Percentiles rank a stretch among this genome's conserved stretches.
These are phyloP conservation scores for Carettochelys insculpta DNA, from an alignment of 2,113 vertebrate genomes.

Conservation along the genomic window DNA sequence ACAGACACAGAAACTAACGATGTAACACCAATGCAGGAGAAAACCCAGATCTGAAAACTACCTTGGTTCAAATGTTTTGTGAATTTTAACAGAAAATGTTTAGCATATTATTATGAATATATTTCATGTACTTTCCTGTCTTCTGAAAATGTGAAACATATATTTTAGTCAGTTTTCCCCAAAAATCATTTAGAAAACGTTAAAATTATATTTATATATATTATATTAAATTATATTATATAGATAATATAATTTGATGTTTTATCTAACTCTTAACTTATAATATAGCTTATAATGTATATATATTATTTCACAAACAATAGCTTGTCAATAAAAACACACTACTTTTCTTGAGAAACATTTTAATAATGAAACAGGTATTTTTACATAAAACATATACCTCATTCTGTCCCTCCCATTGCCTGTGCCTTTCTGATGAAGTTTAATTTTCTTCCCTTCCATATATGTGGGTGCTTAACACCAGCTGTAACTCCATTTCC, in stretches of 20 bases:
- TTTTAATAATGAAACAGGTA: background rate
- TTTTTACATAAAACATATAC: background rate
- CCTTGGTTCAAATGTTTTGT: background rate
- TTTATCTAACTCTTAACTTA: no score
- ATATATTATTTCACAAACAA: background rate
- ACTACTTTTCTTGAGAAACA: background rate
- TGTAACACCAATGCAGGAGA: background rate
- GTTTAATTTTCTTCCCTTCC: background rate
- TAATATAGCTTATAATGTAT: no score
- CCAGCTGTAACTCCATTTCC: background rate
- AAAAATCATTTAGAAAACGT: background rate
- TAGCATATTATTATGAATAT: background rate
- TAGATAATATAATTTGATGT: no score
- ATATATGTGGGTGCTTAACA: background rate
- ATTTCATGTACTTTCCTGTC: background rate
- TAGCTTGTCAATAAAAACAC: background rate
- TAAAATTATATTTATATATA: no score
- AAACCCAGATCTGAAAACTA: background rate
- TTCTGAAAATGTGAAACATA: background rate
- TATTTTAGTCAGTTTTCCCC: background rate
- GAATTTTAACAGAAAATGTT: background rate
- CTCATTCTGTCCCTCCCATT: background rate
- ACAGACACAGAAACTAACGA: fast-evolving
- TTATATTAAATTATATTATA: no score
- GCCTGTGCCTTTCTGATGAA: background rate